Conservation (phyloP, 1,140 invertebrate genomes). For the Cylas formicarius region DNA sequence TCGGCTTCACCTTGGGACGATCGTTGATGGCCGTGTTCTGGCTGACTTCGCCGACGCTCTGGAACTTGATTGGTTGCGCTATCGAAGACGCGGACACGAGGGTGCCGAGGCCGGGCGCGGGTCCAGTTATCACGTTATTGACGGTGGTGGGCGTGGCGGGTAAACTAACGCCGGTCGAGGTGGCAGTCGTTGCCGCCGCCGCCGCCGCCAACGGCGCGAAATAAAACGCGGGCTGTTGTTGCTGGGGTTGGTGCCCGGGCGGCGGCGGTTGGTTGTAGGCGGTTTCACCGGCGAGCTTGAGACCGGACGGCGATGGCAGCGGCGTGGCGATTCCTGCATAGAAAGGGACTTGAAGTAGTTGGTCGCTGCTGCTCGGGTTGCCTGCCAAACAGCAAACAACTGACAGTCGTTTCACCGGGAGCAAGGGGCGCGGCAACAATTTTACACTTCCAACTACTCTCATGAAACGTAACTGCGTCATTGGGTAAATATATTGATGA, state of each 20-base stretch:
- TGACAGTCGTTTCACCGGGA: too few relatives aligned
- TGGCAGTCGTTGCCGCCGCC: slow-evolving; percentile 12
- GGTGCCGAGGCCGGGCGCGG: slow-evolving; percentile 7
- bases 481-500: too few relatives aligned
- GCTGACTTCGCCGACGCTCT: slow-evolving; percentile 33
- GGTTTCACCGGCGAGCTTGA: too few relatives aligned
- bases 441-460: too few relatives aligned
- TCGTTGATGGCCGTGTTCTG: slow-evolving; percentile 69
- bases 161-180: slow-evolving; percentile 11
- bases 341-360: slow-evolving; percentile 35
- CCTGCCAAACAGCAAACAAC: too few relatives aligned
- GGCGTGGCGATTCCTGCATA: slow-evolving; percentile 27
- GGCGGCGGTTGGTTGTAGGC: slow-evolving; percentile 24
- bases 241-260: slow-evolving; percentile 8
- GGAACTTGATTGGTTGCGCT: slow-evolving; percentile 34
- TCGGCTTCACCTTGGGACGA: slow-evolving; percentile 70
- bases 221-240: slow-evolving; percentile 29
- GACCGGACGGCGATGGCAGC: slow-evolving; percentile 3
- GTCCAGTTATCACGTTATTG: slow-evolving; percentile 5
- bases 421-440: too few relatives aligned
- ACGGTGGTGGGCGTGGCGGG: slow-evolving; percentile 3
- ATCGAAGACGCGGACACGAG: slow-evolving; percentile 20
- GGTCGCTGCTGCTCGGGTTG: too few relatives aligned
- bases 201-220: slow-evolving; percentile 32
- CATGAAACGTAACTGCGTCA: too few relatives aligned